Conservation (phyloP, 2,113 vertebrate species). For the Cynocephalus volans region DNA sequence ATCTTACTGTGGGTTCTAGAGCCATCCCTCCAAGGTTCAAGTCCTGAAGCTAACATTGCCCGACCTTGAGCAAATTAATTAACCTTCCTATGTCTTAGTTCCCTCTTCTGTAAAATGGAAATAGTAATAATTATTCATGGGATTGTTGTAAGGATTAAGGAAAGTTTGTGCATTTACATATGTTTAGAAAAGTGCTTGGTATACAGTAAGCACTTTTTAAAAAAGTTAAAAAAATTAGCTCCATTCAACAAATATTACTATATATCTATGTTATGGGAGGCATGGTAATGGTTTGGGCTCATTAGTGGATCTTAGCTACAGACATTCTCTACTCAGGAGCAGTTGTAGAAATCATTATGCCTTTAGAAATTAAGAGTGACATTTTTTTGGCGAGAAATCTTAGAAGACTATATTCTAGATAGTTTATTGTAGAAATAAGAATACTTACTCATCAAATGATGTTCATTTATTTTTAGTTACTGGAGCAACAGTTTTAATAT, state of each 20-base stretch:
- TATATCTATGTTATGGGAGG: neutral
- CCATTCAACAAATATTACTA: neutral
- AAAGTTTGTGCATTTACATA: neutral
- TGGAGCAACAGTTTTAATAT: slow-evolving; percentile 9
- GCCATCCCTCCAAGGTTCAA: neutral
- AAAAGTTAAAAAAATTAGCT: neutral
- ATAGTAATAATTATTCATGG: neutral
- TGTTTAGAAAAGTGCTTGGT: neutral
- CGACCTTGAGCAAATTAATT: slow-evolving; percentile 18
- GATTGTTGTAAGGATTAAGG: neutral
- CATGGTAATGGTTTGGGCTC: neutral
- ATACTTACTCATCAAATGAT: neutral
- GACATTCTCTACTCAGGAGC: neutral
- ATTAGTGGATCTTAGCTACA: neutral
- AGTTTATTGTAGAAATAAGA: neutral
- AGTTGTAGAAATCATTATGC: neutral
- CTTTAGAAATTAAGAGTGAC: neutral
- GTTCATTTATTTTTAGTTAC: slow-evolving; percentile 52
- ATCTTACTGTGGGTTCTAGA: neutral
- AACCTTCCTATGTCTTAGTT: slow-evolving; percentile 5
- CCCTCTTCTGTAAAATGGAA: neutral
- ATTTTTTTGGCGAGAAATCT: slow-evolving; percentile 38
- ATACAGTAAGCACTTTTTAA: neutral
- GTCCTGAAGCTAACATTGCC: neutral
- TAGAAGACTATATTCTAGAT: neutral